phyloP scores from a whole-genome alignment of 2,797 vertebrate genomes.

The Loris lydekkerianus region DNA sequence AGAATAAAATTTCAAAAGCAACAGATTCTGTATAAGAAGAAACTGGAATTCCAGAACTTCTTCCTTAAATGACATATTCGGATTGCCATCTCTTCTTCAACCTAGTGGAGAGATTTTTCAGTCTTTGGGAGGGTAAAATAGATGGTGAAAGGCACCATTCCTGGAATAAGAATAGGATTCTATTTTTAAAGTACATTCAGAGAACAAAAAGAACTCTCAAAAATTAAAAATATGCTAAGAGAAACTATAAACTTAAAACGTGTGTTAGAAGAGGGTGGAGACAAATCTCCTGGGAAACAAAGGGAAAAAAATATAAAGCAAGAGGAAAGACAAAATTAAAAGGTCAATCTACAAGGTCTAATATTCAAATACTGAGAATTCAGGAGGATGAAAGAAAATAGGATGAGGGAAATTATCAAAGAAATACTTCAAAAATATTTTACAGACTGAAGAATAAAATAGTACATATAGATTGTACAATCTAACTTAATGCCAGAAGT shows the following conservation, averaged over 20 bases:
- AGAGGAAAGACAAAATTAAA: not conserved
- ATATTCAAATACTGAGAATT: constrained; percentile 7
- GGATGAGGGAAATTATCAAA: not conserved
- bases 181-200: constrained; percentile 42
- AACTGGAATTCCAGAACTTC: not conserved
- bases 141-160: not conserved
- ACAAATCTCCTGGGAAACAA: not conserved
- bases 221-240: constrained; percentile 36
- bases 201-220: constrained; percentile 40
- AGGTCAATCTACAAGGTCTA: not conserved
- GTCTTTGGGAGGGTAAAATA: not conserved
- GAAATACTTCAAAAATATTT: not conserved
- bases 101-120: not conserved
- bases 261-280: not conserved
- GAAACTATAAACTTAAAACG: not conserved
- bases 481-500: not conserved
- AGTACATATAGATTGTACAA: not conserved
- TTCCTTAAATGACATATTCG: not conserved
- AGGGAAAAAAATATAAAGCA: not conserved
- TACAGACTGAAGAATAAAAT: not conserved
- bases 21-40: not conserved
- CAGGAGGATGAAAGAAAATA: not conserved
- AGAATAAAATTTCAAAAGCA: not conserved
- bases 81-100: not conserved
- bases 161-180: not conserved